Evolutionary conservation across 2,113 vertebrate species (phyloP), one percentile per base, ranked within the genome.

Genomic region (Sapayoa aenigma): DNA sequence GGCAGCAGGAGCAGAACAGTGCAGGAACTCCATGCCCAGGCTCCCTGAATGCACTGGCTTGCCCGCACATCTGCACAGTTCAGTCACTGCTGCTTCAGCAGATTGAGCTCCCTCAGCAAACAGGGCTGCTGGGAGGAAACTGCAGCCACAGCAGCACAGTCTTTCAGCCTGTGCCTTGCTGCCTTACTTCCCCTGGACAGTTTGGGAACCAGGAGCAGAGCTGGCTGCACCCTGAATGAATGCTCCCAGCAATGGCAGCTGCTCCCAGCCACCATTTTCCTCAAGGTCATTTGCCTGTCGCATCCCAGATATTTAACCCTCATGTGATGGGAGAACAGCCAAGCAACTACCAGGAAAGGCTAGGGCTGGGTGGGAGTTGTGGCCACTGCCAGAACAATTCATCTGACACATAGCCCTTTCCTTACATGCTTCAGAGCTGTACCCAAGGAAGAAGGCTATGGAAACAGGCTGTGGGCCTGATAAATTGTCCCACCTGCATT

Each of bases 11-110:
- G 42, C 76, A 21, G 49, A 17, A 1, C 16, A 2, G 4, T 2
- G 20, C 52, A 3, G 44, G 17, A 73, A 39, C 13, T 2, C 18
- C 2, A 2, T 15, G 67, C 41, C 62, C 52, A 1, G 56, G 35
- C 39, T 31, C 17, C 35, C 23, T 0, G 2, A 42, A 74, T 7
- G 0, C 18, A 0, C 62, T 4, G 60, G 5, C 63, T 55, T 7
- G 4, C 2, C 23, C 1, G 9, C 25, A 2, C 6, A 3, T 33
- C 3, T 0, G 23, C 1, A 0, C 47, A 11, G 25, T 20, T 13
- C 2, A 4, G 12, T 8, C 0, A 0, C 18, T 28, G 21, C 25
- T 2, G 5, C 58, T 73, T 31, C 44, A 44, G 44, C 44, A 44
- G 15, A 27, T 20, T 3, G n/a, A 62, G 69, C 46, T 31, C 31